Conservation (phyloP, 2,888 invertebrate genomes). For the Asteroscopus sphinx region DNA sequence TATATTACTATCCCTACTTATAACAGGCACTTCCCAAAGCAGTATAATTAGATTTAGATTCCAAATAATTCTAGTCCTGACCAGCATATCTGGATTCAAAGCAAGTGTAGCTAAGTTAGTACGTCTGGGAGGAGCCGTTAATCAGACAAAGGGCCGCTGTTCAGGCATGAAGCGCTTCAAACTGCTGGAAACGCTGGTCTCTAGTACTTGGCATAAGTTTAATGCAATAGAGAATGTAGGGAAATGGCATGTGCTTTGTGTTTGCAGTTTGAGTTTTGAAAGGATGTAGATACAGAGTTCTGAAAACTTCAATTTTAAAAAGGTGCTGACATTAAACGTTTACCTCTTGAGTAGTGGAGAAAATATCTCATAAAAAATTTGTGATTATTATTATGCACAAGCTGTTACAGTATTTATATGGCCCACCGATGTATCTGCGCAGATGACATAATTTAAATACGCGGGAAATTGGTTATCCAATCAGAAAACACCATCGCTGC, state of each 20-base stretch:
- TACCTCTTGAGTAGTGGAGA: too few relatives aligned
- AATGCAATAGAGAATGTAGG: conserved; percentile 12
- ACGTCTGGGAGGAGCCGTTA: conserved; percentile 25
- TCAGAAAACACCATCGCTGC: too few relatives aligned
- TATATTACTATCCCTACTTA: neutral
- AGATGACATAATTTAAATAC: too few relatives aligned
- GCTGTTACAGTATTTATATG: too few relatives aligned
- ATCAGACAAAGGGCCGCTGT: conserved; percentile 48
- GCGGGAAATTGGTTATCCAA: too few relatives aligned
- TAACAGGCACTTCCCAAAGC: neutral
- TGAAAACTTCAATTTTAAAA: too few relatives aligned
- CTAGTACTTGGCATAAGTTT: conserved; percentile 14
- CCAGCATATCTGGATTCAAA: conserved; percentile 22
- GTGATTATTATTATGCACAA: too few relatives aligned
- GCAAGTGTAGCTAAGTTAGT: conserved; percentile 13
- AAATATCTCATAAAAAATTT: too few relatives aligned
- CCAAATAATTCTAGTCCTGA: conserved; percentile 18
- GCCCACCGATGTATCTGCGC: too few relatives aligned
- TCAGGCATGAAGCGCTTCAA: conserved; percentile 42
- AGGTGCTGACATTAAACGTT: too few relatives aligned
- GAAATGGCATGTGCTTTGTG: neutral
- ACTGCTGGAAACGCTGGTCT: conserved; percentile 30
- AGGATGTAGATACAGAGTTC: neutral
- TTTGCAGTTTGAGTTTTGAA: neutral
- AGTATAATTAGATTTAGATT: neutral